Percentiles rank a stretch among this genome's conserved stretches.
Conservation (phyloP, 2,113 vertebrate species). For the Dromiciops gliroides region DNA sequence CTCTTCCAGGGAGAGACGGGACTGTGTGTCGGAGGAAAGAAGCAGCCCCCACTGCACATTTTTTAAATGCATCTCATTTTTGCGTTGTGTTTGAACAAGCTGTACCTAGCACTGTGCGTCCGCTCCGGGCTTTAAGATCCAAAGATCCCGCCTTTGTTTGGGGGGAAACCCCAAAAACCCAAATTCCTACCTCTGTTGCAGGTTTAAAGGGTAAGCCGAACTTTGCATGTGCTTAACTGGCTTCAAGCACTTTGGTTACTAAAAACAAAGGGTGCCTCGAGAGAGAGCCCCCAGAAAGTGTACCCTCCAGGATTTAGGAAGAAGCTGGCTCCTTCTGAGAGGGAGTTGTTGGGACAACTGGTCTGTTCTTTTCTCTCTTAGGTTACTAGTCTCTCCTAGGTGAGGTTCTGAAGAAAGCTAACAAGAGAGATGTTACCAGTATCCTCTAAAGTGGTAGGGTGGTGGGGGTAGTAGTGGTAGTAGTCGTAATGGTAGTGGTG, state of each 20-base stretch:
- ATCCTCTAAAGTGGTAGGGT: not conserved
- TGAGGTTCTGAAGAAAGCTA: not conserved
- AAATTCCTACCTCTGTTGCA: conserved; percentile 7
- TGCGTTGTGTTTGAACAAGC: conserved; percentile 66
- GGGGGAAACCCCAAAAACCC: conserved; percentile 45
- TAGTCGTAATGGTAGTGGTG: fast-evolving
- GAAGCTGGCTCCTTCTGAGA: not conserved
- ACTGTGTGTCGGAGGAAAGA: not conserved
- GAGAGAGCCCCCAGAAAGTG: not conserved
- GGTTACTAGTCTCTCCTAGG: not conserved
- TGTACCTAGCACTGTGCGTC: not conserved
- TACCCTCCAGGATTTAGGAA: not conserved
- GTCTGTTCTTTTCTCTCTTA: not conserved
- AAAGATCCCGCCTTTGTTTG: conserved; percentile 63
- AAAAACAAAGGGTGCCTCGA: conserved; percentile 6
- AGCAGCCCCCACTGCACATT: conserved; percentile 51
- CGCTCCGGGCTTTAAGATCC: not conserved
- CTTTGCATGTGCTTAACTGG: not conserved
- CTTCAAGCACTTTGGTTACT: conserved; percentile 19
- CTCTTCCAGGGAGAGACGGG: fast-evolving
- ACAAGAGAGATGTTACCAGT: not conserved
- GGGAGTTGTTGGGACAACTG: not conserved
- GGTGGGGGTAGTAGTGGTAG: not conserved
- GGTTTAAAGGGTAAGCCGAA: conserved; percentile 43
- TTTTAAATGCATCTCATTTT: conserved; percentile 59